phyloP scores from a whole-genome alignment of 1,140 invertebrate species.

The Eulimnadia texana region DNA sequence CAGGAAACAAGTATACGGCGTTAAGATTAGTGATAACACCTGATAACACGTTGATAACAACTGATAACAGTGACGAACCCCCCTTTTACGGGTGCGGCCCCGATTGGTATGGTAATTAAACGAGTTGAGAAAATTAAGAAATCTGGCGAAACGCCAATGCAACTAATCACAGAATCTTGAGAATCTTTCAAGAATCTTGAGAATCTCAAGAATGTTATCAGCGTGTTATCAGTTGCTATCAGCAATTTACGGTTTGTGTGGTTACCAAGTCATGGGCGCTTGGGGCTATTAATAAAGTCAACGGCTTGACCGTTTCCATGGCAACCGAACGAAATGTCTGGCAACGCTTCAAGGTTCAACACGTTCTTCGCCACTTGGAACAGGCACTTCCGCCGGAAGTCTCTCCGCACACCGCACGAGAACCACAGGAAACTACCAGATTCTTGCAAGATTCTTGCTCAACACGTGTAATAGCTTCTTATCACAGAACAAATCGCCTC shows the following conservation, averaged over 20 bases:
- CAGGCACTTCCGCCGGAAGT: background rate
- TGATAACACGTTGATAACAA: no score
- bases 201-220: background rate
- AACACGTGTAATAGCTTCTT: background rate
- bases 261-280: no score
- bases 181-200: background rate
- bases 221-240: no score
- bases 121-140: no score
- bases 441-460: background rate
- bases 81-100: no score
- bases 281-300: background rate
- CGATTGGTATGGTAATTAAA: no score
- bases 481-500: background rate
- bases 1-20: no score
- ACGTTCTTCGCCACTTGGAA: background rate
- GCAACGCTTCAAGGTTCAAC: background rate
- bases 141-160: no score
- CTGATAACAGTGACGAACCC: no score
- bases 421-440: background rate
- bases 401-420: background rate
- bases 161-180: no score
- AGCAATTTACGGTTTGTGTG: no score
- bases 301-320: background rate
- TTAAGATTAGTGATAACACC: no score
- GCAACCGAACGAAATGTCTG: background rate